A percentile compares a stretch with the other conserved stretches of the same genome.
phyloP scores from a whole-genome alignment of 2,797 vertebrate genomes.

The Glossophaga mutica region DNA sequence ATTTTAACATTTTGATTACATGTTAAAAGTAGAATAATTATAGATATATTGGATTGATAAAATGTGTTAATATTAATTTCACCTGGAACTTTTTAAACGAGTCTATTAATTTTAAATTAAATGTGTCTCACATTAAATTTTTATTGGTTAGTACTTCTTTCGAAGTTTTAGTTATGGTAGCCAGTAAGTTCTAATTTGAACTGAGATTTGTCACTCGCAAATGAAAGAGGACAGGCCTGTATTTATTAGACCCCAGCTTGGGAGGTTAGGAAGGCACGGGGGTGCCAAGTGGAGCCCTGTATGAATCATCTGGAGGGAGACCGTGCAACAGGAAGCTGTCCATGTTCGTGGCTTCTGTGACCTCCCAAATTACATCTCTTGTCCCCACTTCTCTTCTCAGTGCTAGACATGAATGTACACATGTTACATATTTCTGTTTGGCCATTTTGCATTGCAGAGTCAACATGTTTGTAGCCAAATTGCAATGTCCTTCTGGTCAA shows the following conservation, averaged over 20 bases:
- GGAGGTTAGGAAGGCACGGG: not conserved
- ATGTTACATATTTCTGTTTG: not conserved
- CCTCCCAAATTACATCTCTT: not conserved
- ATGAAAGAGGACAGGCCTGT: not conserved
- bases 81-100: not conserved
- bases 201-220: not conserved
- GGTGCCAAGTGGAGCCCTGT: not conserved
- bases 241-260: not conserved
- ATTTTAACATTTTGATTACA: slow-evolving; percentile 16
- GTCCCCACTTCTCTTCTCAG: not conserved
- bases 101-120: not conserved
- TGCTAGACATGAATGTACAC: not conserved
- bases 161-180: not conserved
- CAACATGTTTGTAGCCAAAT: not conserved
- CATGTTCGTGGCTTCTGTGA: not conserved
- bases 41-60: not conserved
- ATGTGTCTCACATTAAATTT: not conserved
- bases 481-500: not conserved
- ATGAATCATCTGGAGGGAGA: not conserved
- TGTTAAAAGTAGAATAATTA: not conserved
- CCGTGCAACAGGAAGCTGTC: not conserved
- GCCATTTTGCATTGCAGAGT: not conserved
- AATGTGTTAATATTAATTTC: not conserved
- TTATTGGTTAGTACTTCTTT: not conserved
- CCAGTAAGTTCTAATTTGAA: not conserved